Evolutionary conservation across 2,888 invertebrate genomes (phyloP).

Genomic region (Lobophora halterata): DNA sequence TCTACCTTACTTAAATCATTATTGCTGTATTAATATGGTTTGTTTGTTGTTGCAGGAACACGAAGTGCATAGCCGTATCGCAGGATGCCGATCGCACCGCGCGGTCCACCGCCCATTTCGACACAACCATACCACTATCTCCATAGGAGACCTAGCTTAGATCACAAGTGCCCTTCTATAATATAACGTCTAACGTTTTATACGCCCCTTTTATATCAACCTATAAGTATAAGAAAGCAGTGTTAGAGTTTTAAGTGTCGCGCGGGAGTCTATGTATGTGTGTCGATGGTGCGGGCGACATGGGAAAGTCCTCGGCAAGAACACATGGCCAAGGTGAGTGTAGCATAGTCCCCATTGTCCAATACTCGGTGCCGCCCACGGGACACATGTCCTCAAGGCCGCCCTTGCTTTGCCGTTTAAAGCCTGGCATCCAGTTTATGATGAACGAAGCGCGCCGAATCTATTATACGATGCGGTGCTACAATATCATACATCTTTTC

Average conservation of each 20-base stretch:
- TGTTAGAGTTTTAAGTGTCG: slow-evolving; percentile 67
- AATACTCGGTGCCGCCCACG: slow-evolving; percentile 33
- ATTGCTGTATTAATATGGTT: too few relatives aligned
- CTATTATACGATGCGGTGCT: too few relatives aligned
- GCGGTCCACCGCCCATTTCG: slow-evolving; percentile 74
- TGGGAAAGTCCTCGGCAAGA: slow-evolving; percentile 81
- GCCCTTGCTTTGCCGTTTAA: slow-evolving; percentile 35
- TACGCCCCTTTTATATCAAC: slow-evolving; percentile 78
- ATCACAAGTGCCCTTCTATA: slow-evolving; percentile 77
- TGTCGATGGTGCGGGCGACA: slow-evolving; percentile 80
- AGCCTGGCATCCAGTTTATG: too few relatives aligned
- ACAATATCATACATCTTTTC: too few relatives aligned
- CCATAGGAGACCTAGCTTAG: slow-evolving; percentile 71
- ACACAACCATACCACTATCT: slow-evolving; percentile 70
- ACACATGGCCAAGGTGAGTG: slow-evolving; percentile 81
- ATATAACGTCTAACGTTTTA: slow-evolving; percentile 76
- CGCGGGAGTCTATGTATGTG: slow-evolving; percentile 70
- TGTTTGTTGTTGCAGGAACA: slow-evolving; percentile 65
- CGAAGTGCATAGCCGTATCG: slow-evolving; percentile 58
- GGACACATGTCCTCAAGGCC: slow-evolving; percentile 54
- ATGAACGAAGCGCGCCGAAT: too few relatives aligned
- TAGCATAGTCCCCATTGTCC: slow-evolving; percentile 33
- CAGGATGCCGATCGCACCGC: slow-evolving; percentile 80
- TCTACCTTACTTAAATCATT: too few relatives aligned
- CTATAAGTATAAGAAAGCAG: slow-evolving; percentile 70